Evolutionary conservation across 2,888 invertebrate genomes (phyloP).

Genomic region (Marronus borbonicus): DNA sequence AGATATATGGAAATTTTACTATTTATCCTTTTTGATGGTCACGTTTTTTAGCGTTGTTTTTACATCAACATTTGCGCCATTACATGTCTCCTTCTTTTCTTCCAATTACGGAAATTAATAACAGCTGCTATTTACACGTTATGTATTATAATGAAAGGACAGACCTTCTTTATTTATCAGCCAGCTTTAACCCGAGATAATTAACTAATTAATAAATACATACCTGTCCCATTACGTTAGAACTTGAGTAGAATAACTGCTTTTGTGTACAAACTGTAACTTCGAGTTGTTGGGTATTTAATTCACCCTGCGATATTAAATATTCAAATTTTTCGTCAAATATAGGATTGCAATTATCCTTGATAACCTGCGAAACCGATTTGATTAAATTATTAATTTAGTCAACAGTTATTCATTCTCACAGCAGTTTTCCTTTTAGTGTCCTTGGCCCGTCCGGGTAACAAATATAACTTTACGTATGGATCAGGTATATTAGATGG

Average conservation of each 20-base stretch:
- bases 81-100: too few species aligned
- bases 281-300: slow-evolving; percentile 84
- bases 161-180: too few species aligned
- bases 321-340: slow-evolving; percentile 95
- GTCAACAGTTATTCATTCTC: slow-evolving; percentile 60
- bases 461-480: slow-evolving; percentile 89
- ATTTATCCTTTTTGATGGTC: too few species aligned
- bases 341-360: slow-evolving; percentile 92
- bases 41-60: too few species aligned
- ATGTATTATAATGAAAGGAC: too few species aligned
- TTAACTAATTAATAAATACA: slow-evolving; percentile 34
- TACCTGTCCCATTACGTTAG: slow-evolving; percentile 86
- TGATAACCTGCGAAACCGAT: slow-evolving; percentile 74
- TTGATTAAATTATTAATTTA: background rate
- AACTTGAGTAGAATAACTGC: slow-evolving; percentile 84
- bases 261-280: slow-evolving; percentile 92
- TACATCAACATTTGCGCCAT: too few species aligned
- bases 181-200: too few species aligned
- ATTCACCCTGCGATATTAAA: slow-evolving; percentile 85
- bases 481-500: slow-evolving; percentile 90
- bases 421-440: slow-evolving; percentile 90
- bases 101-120: too few species aligned
- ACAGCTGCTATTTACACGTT: too few species aligned
- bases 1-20: too few species aligned
- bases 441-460: slow-evolving; percentile 89